Conservation (phyloP, 2,888 invertebrate species). For the Aspidapion aeneum region DNA sequence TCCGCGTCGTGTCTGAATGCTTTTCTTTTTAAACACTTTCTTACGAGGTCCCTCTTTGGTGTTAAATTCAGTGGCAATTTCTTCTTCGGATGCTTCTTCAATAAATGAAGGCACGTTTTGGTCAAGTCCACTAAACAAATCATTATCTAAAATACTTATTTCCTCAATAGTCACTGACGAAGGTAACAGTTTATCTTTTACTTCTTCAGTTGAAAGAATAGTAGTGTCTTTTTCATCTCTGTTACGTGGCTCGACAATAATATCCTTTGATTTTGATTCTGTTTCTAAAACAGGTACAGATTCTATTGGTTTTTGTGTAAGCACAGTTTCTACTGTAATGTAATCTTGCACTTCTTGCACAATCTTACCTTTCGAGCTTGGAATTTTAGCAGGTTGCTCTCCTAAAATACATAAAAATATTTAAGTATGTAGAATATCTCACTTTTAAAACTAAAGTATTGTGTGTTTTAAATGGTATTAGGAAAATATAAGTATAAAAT, state of each 20-base stretch:
- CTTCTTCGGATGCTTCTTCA: conserved; percentile 36
- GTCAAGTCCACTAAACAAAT: conserved; percentile 15
- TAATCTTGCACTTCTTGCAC: conserved; percentile 36
- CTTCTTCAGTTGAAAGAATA: conserved; percentile 41
- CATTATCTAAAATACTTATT: conserved; percentile 28
- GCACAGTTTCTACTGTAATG: conserved; percentile 34
- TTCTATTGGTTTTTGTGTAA: conserved; percentile 35
- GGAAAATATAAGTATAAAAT: too few species aligned
- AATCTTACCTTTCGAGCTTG: conserved; percentile 29
- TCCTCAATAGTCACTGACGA: conserved; percentile 35
- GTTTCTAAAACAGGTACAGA: conserved; percentile 37
- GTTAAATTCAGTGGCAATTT: conserved; percentile 33
- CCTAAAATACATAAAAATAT: conserved; percentile 33
- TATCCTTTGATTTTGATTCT: conserved; percentile 37
- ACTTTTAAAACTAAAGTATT: too few species aligned
- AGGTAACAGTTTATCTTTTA: conserved; percentile 40
- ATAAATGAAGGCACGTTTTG: conserved; percentile 26
- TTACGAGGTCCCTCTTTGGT: conserved; percentile 34
- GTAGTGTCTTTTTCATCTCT: conserved; percentile 43
- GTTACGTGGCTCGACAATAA: conserved; percentile 46
- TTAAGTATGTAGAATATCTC: not conserved
- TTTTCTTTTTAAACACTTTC: conserved; percentile 44
- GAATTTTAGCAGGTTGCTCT: conserved; percentile 23
- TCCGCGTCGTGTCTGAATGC: conserved; percentile 47
- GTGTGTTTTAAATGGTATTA: too few species aligned